Percentiles rank a stretch among this genome's conserved stretches.
phyloP scores from a whole-genome alignment of 2,113 vertebrate genomes.

The Uria aalge region DNA sequence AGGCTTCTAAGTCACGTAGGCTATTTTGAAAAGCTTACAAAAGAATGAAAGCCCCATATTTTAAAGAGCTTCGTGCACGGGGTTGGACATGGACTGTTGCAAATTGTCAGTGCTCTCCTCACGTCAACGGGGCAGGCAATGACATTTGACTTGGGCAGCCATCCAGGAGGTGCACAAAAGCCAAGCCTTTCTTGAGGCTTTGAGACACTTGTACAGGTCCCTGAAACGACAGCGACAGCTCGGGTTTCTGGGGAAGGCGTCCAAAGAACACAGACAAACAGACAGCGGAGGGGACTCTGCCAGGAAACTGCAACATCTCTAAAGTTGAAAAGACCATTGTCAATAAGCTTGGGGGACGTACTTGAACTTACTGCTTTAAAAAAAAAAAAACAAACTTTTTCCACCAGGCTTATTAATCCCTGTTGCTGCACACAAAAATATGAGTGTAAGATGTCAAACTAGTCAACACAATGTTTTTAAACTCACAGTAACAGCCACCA shows the following conservation, averaged over 20 bases:
- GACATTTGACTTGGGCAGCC: not conserved
- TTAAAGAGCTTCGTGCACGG: not conserved
- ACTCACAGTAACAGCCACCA: not conserved
- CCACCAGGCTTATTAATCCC: not conserved
- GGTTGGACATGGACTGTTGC: not conserved
- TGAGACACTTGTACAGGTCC: not conserved
- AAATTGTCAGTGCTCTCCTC: not conserved
- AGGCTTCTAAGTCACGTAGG: not conserved
- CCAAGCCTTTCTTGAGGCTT: not conserved
- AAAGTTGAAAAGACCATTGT: not conserved
- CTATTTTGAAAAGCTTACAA: not conserved
- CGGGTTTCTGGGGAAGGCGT: not conserved
- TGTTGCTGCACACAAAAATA: not conserved
- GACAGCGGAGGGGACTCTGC: accelerated
- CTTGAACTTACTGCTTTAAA: not conserved
- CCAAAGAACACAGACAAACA: not conserved
- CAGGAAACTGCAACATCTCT: not conserved
- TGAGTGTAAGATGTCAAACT: not conserved
- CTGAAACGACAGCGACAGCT: not conserved
- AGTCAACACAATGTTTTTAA: not conserved
- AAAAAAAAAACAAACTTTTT: not conserved
- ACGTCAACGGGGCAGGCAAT: accelerated
- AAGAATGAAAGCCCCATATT: not conserved
- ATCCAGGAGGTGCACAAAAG: not conserved
- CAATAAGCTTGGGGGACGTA: not conserved